Percentiles rank a stretch among this genome's conserved stretches.
These are phyloP conservation scores for Falco biarmicus DNA, from an alignment of 2,797 vertebrate genomes.

Conservation along the genomic window DNA sequence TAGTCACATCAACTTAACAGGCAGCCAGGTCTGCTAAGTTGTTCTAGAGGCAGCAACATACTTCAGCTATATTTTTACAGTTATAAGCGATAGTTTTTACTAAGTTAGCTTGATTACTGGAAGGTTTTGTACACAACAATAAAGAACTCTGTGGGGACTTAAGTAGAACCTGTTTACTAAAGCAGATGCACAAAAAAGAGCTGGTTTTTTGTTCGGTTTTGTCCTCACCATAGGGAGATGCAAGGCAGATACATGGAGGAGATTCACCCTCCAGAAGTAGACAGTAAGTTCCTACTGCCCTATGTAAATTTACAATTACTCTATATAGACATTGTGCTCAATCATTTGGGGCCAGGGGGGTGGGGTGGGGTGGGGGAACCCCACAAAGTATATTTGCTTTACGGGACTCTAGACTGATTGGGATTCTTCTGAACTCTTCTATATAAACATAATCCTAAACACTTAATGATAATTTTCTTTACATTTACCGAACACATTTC, in stretches of 20 bases:
- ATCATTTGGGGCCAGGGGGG: no score
- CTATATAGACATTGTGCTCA: background rate
- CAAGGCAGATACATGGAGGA: background rate
- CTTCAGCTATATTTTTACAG: background rate
- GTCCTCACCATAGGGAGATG: accelerated
- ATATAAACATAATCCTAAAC: background rate
- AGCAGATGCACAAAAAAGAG: background rate
- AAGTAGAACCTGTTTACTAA: background rate
- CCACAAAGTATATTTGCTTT: background rate
- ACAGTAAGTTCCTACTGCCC: background rate
- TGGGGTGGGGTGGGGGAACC: no score
- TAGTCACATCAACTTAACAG: background rate
- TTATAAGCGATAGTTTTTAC: background rate
- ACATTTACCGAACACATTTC: background rate
- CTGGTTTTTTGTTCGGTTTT: background rate
- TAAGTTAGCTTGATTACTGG: background rate
- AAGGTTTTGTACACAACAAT: background rate
- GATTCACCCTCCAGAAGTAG: background rate
- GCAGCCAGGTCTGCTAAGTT: background rate
- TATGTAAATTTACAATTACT: background rate
- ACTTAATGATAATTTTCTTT: background rate
- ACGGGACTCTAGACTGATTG: background rate
- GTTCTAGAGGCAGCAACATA: background rate
- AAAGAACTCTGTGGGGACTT: background rate
- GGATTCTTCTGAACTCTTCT: background rate